Percentiles rank a stretch among this genome's conserved stretches.
Evolutionary conservation across 1,140 invertebrate species (phyloP).

Genomic region (Drosophila pseudoobscura): DNA sequence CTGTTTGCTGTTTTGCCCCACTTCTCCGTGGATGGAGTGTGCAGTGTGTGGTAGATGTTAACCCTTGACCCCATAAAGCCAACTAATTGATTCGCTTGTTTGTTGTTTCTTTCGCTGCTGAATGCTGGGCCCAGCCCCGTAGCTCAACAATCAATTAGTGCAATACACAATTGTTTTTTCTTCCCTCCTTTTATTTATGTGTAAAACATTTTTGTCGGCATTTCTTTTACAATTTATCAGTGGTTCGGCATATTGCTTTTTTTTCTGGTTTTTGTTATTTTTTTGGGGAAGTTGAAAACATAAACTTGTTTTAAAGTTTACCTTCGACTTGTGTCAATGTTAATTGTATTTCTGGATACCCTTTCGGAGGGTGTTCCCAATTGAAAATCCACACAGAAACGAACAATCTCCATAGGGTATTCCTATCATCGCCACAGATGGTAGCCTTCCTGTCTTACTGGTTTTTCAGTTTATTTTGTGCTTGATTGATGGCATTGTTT

Average conservation of each 20-base stretch:
- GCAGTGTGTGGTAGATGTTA: conserved; percentile 8
- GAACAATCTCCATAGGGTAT: too few relatives aligned
- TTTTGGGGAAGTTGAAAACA: neutral
- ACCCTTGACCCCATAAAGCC: conserved; percentile 59
- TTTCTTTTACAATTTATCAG: conserved; percentile 48
- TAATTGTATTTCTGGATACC: neutral
- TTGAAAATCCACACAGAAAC: too few relatives aligned
- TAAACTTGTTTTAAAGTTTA: conserved; percentile 46
- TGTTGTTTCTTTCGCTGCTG: conserved; percentile 5
- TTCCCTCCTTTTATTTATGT: conserved; percentile 8
- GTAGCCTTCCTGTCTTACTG: neutral
- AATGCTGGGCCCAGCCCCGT: conserved; percentile 5
- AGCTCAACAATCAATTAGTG: conserved; percentile 64
- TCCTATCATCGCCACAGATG: too few relatives aligned
- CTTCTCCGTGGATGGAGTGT: neutral
- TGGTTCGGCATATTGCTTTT: conserved; percentile 5
- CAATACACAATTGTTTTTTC: conserved; percentile 27
- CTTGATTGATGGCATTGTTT: conserved; percentile 7
- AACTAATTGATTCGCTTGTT: conserved; percentile 56
- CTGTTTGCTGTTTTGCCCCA: conserved; percentile 9
- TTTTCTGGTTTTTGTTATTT: conserved; percentile 17
- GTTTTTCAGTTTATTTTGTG: conserved; percentile 5
- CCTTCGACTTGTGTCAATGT: conserved; percentile 20
- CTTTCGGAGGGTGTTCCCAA: too few relatives aligned
- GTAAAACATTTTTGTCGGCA: conserved; percentile 45